Evolutionary conservation across 1,140 invertebrate genomes (phyloP), one percentile per base, ranked within the genome.

Genomic region (Rhagoletis zephyria): DNA sequence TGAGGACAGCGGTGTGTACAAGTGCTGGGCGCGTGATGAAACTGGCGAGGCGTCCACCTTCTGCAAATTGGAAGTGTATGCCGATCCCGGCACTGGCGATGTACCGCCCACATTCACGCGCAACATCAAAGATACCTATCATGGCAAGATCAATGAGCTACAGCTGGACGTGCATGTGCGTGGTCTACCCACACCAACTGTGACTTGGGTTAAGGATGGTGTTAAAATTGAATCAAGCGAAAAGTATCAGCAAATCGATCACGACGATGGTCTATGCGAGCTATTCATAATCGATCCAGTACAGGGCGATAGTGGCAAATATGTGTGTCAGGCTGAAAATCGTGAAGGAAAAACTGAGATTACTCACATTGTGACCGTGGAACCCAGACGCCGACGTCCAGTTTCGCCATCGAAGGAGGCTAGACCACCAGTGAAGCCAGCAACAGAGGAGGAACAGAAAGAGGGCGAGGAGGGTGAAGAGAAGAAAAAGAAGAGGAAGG

Each of bases 181-280:
- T 87, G 96, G 95, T 40, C 94, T 95, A 90, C 96, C 96, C 1
- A 92, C 94, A 6, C 96, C 97, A 1, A 94, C 93, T 3, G 95
- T 97, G 56, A 95, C 95, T 16, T 98, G 97, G 97, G 90, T 95
- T 9, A 97, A 97, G 93, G 95, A 97, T 89, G 95, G 95, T 12
- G 94, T 96, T 1, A 94, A 95, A 87, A 90, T 94, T 5, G 93
- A 93, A 87, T 90, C 91, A 59, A 92, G 90, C 74, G 92, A 93
- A 2, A 95, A 94, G 87, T 95, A 96, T 90, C 93, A 95, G 40
- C 89, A 89, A 63, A 90, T 91, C 9, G 90, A 93, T 77, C 91
- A 93, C 85, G 95, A 95, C 14, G 96, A 97, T 89, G 96, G 96
- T 30, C 94, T 96, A 67, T 96, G 96, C 90, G 94, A 95, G 89